phyloP scores from a whole-genome alignment of 2,888 invertebrate species.

The Nipponacmea schrenckii region DNA sequence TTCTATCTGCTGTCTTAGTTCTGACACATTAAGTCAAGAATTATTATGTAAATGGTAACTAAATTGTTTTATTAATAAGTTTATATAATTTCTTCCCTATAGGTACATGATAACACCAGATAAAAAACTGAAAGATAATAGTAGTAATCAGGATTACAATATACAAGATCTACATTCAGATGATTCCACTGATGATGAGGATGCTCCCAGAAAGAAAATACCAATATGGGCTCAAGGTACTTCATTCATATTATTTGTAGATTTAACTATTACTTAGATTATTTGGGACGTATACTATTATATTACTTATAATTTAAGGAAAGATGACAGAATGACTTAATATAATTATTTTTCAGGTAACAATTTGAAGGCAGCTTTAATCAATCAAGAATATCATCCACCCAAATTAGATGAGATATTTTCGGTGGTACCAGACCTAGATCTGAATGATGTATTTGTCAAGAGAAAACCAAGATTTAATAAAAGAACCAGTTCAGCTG shows the following conservation, averaged over 20 bases:
- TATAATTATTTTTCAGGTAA: conserved; percentile 44
- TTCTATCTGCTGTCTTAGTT: background rate
- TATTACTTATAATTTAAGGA: background rate
- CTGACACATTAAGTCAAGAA: background rate
- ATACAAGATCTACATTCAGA: conserved; percentile 66
- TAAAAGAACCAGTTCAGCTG: conserved; percentile 68
- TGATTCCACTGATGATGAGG: conserved; percentile 69
- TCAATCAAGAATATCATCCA: conserved; percentile 58
- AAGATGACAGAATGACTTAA: background rate
- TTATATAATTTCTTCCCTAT: conserved; percentile 14
- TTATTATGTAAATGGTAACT: background rate
- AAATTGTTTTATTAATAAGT: background rate
- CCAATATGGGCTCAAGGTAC: conserved; percentile 67
- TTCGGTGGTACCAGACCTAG: conserved; percentile 55
- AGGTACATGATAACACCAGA: conserved; percentile 62
- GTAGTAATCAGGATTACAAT: conserved; percentile 58
- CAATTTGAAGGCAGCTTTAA: conserved; percentile 52
- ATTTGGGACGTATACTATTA: background rate
- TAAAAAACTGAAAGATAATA: conserved; percentile 28
- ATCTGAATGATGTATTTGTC: conserved; percentile 64
- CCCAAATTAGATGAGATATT: conserved; percentile 62
- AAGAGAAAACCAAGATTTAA: conserved; percentile 62
- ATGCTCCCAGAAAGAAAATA: conserved; percentile 65
- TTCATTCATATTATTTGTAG: background rate
- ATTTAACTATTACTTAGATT: background rate